phyloP scores from a whole-genome alignment of 23 tunicate genomes.

The Oikopleura albicans region DNA sequence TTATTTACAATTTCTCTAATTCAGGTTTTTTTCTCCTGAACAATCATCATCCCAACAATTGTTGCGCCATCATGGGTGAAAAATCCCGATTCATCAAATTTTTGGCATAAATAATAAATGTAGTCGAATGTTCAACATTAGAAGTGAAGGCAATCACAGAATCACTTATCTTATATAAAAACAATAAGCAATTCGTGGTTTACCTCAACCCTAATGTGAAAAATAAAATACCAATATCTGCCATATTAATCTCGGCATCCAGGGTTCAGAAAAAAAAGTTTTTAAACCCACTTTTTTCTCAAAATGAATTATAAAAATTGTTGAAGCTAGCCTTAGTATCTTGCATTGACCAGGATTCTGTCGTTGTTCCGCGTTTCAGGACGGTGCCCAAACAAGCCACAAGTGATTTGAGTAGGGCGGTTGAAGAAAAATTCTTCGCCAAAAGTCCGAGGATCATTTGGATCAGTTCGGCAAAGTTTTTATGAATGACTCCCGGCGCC shows the following conservation, averaged over 20 bases:
- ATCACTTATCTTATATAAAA: background rate
- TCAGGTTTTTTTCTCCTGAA: too few species aligned
- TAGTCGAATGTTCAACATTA: background rate
- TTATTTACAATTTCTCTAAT: too few species aligned
- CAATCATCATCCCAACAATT: too few species aligned
- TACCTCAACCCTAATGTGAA: background rate
- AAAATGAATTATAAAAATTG: too few species aligned
- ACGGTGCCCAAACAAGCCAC: background rate
- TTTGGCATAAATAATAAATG: too few species aligned
- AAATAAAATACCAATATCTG: too few species aligned
- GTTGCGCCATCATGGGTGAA: too few species aligned
- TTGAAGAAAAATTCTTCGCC: background rate
- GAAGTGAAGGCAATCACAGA: background rate
- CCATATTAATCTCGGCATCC: too few species aligned
- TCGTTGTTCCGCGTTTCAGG: background rate
- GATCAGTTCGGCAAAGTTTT: background rate
- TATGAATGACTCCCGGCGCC: background rate
- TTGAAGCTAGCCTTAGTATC: slow-evolving; percentile 17
- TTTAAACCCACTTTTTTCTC: too few species aligned
- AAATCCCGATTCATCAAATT: too few species aligned
- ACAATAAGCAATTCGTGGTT: slow-evolving; percentile 17
- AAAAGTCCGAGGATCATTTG: background rate
- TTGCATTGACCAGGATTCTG: background rate
- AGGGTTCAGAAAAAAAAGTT: too few species aligned
- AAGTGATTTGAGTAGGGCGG: background rate